phyloP scores from a whole-genome alignment of 2,797 vertebrate species.

The Halcyon chelicuti region DNA sequence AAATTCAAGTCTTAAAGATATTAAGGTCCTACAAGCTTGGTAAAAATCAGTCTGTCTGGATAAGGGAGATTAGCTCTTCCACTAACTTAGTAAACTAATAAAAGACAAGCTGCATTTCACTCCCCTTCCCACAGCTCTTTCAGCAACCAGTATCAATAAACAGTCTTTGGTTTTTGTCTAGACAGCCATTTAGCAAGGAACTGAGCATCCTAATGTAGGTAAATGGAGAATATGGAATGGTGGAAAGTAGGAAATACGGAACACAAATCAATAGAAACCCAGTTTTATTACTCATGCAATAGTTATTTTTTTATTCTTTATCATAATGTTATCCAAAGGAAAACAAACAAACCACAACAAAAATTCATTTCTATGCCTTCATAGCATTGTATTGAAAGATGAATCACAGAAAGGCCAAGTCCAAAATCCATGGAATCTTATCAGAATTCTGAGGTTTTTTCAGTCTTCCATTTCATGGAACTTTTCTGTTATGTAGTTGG shows the following conservation, averaged over 20 bases:
- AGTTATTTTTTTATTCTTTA: background rate
- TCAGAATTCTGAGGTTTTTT: rapidly evolving
- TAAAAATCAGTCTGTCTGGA: background rate
- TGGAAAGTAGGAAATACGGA: background rate
- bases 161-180: background rate
- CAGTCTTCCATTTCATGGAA: background rate
- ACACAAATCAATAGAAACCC: background rate
- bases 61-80: background rate
- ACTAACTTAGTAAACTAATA: background rate
- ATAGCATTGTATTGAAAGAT: background rate
- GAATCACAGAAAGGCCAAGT: background rate
- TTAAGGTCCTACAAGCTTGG: background rate
- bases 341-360: background rate
- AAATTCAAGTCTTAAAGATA: background rate
- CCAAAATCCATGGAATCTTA: background rate
- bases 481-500: background rate
- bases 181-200: background rate
- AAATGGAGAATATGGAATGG: background rate
- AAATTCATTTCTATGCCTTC: background rate
- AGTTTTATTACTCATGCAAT: background rate
- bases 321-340: background rate
- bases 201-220: background rate
- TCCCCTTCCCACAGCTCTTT: background rate
- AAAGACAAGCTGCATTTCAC: background rate
- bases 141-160: background rate